Evolutionary conservation across 2,797 vertebrate species (phyloP).

Genomic region (Limosa lapponica): DNA sequence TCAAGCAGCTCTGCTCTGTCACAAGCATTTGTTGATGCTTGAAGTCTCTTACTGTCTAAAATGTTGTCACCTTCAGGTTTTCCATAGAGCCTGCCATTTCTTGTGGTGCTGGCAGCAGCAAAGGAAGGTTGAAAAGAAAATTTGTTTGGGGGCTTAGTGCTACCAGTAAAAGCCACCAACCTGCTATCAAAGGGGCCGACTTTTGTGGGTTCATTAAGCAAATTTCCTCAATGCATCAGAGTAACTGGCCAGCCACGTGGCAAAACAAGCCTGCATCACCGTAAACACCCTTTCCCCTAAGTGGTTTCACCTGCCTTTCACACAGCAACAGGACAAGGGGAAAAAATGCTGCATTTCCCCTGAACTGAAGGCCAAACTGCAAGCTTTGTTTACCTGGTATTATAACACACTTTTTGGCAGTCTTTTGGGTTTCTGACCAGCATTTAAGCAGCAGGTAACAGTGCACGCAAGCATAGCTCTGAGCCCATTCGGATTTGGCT

Average conservation of each 20-base stretch:
- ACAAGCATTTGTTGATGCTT: not conserved
- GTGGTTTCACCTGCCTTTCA: not conserved
- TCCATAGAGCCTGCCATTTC: not conserved
- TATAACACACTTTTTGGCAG: not conserved
- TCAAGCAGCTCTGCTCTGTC: not conserved
- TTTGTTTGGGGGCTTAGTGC: not conserved
- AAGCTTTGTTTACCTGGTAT: not conserved
- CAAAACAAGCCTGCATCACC: not conserved
- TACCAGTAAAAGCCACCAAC: not conserved
- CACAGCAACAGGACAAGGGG: not conserved
- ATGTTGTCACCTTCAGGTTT: not conserved
- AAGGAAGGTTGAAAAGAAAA: not conserved
- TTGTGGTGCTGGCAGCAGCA: not conserved
- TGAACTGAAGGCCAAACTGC: not conserved
- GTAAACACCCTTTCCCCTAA: not conserved
- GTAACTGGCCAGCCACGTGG: accelerated
- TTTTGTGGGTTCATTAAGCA: not conserved
- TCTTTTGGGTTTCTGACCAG: not conserved
- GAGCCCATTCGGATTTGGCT: accelerated
- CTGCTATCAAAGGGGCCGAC: not conserved
- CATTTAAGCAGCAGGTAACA: not conserved
- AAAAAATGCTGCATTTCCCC: accelerated
- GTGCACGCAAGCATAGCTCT: accelerated
- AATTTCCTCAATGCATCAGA: not conserved
- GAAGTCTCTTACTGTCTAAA: not conserved